phyloP scores from a whole-genome alignment of 2,888 invertebrate species.

The Endomychus coccineus region DNA sequence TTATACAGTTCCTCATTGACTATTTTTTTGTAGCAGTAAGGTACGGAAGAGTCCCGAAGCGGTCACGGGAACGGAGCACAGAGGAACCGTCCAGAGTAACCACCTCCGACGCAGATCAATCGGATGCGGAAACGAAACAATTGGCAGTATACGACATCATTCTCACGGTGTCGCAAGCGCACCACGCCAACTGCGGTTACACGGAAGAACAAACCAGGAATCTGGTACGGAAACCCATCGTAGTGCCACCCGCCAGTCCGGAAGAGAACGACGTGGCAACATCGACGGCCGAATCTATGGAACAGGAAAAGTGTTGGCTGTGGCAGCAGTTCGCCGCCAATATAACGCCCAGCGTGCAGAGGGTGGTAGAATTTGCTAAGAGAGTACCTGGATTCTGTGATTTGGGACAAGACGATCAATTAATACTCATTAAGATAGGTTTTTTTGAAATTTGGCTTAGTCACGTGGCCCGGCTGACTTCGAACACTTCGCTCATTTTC shows the following conservation, averaged over 20 bases:
- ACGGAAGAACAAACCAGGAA: slow-evolving; percentile 75
- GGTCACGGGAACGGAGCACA: slow-evolving; percentile 72
- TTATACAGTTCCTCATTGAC: no score
- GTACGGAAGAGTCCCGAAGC: slow-evolving; percentile 93
- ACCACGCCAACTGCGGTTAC: slow-evolving; percentile 80
- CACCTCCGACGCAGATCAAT: slow-evolving; percentile 42
- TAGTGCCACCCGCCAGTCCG: slow-evolving; percentile 33
- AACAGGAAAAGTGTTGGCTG: slow-evolving; percentile 54
- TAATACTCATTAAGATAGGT: slow-evolving; percentile 91
- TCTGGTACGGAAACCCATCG: slow-evolving; percentile 58
- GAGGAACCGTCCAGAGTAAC: slow-evolving; percentile 47
- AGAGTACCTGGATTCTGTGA: slow-evolving; percentile 86
- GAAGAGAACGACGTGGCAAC: slow-evolving; percentile 44
- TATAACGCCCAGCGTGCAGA: slow-evolving; percentile 84
- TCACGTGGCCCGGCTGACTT: slow-evolving; percentile 74
- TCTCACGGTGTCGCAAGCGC: slow-evolving; percentile 72
- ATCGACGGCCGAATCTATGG: slow-evolving; percentile 43
- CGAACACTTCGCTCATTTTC: slow-evolving; percentile 71
- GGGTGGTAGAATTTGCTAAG: slow-evolving; percentile 95
- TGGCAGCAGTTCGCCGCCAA: slow-evolving; percentile 84
- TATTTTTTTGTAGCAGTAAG: slow-evolving; percentile 76
- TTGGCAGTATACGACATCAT: slow-evolving; percentile 73
- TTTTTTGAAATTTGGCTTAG: slow-evolving; percentile 96
- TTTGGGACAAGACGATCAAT: slow-evolving; percentile 90
- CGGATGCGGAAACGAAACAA: slow-evolving; percentile 46